These are phyloP conservation scores for Phoxinus phoxinus DNA, from an alignment of 2,113 vertebrate genomes.

Conservation along the genomic window DNA sequence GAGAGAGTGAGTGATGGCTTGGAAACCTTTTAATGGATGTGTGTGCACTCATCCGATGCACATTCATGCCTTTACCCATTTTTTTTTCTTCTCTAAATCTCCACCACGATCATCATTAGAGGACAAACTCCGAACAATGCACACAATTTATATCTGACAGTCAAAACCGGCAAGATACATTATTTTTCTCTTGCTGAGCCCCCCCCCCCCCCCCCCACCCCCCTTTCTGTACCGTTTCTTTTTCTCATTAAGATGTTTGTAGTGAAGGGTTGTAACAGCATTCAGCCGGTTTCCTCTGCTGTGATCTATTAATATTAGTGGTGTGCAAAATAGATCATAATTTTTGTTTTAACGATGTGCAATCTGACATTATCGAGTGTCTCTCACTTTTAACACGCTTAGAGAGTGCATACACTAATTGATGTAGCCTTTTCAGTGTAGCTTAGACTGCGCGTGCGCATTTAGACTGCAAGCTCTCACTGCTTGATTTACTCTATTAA, in stretches of 20 bases:
- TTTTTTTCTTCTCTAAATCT: conserved; percentile 3
- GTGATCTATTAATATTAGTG: conserved; percentile 14
- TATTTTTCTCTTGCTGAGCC: background rate
- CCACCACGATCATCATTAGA: background rate
- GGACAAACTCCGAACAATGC: conserved; percentile 18
- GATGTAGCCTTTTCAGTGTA: too few relatives aligned
- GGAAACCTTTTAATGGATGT: conserved; percentile 45
- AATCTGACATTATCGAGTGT: too few relatives aligned
- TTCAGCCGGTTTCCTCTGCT: background rate
- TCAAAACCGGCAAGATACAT: background rate
- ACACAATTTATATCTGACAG: conserved; percentile 4
- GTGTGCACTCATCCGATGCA: conserved; percentile 25
- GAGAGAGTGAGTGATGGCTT: conserved; percentile 31
- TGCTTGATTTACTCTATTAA: too few relatives aligned
- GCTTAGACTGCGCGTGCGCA: too few relatives aligned
- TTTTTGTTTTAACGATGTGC: too few relatives aligned
- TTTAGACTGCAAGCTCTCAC: too few relatives aligned
- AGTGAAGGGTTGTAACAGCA: background rate
- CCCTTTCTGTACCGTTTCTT: background rate
- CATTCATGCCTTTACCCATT: background rate
- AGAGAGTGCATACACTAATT: too few relatives aligned
- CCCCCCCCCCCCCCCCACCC: too few relatives aligned
- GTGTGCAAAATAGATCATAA: too few relatives aligned
- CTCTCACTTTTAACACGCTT: too few relatives aligned
- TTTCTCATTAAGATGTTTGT: conserved; percentile 39